These are phyloP conservation scores for Orientallactaga bullata DNA, from an alignment of 2,113 vertebrate species.

Conservation along the genomic window DNA sequence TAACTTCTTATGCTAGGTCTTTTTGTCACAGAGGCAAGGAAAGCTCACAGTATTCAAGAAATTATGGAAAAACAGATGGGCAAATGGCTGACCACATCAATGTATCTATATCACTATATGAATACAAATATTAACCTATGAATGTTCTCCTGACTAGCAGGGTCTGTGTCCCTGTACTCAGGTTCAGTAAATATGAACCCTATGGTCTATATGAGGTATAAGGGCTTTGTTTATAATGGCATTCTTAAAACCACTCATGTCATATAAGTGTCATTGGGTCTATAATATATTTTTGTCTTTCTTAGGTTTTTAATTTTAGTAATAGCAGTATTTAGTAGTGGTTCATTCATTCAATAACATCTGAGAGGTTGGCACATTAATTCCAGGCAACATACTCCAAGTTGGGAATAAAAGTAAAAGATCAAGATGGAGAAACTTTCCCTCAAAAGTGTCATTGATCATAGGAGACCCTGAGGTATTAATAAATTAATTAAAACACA, in stretches of 20 bases:
- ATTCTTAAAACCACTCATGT: neutral
- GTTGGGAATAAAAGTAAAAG: neutral
- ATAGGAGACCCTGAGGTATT: neutral
- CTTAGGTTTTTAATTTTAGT: neutral
- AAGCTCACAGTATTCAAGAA: neutral
- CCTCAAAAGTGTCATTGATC: neutral
- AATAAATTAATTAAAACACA: neutral
- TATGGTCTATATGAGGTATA: neutral
- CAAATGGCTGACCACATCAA: neutral
- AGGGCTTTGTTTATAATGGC: neutral
- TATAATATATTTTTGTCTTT: neutral
- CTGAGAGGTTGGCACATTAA: neutral
- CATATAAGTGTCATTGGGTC: neutral
- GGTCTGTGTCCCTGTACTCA: neutral
- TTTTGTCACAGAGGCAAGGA: neutral
- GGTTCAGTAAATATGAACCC: neutral
- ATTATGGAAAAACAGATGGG: neutral
- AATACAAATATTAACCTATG: neutral
- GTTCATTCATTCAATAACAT: neutral
- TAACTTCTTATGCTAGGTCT: neutral
- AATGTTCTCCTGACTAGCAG: neutral
- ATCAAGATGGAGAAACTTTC: neutral
- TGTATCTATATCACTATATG: neutral
- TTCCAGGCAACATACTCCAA: neutral
- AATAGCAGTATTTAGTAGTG: neutral